A percentile compares a stretch with the other conserved stretches of the same genome.
These are phyloP conservation scores for Platycheirus albimanus DNA, from an alignment of 2,888 invertebrate genomes.

Conservation along the genomic window DNA sequence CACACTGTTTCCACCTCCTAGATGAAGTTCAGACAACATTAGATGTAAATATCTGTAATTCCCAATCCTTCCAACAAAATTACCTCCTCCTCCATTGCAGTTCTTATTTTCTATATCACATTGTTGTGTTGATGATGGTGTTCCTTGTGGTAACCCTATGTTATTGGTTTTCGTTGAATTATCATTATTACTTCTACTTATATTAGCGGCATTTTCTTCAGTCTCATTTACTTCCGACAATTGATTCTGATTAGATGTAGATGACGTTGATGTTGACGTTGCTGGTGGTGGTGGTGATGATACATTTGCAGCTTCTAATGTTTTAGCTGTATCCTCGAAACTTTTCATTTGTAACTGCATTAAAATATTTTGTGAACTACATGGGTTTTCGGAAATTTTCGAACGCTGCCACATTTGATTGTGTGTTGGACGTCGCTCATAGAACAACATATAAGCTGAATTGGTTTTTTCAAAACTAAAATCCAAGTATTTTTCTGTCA, in stretches of 20 bases:
- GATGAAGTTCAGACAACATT: not conserved
- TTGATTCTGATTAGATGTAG: slow-evolving; percentile 62
- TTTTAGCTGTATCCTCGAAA: slow-evolving; percentile 36
- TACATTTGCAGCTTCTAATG: slow-evolving; percentile 25
- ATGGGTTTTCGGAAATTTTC: slow-evolving; percentile 57
- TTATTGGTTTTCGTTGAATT: slow-evolving; percentile 78
- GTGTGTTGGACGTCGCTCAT: slow-evolving; percentile 89
- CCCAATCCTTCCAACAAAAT: not conserved
- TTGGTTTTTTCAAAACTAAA: slow-evolving; percentile 99
- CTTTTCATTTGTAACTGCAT: slow-evolving; percentile 56
- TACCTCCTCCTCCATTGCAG: slow-evolving; percentile 69
- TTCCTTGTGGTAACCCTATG: slow-evolving; percentile 72
- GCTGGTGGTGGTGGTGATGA: slow-evolving; percentile 48
- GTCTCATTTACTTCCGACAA: slow-evolving; percentile 68
- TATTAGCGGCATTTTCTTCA: slow-evolving; percentile 59
- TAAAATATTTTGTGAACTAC: slow-evolving; percentile 57
- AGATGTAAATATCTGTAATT: not conserved
- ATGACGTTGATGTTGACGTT: slow-evolving; percentile 43
- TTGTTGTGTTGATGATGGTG: slow-evolving; percentile 78
- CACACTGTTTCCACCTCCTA: slow-evolving; percentile 47
- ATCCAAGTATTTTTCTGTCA: slow-evolving; percentile 98
- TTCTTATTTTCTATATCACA: slow-evolving; percentile 81
- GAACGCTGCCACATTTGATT: slow-evolving; percentile 53
- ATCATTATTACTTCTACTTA: slow-evolving; percentile 69
- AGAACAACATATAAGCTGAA: slow-evolving; percentile 98